Base-by-base conservation (phyloP, 2,797 vertebrate genomes). In the Phoxinus dragarum region DNA sequence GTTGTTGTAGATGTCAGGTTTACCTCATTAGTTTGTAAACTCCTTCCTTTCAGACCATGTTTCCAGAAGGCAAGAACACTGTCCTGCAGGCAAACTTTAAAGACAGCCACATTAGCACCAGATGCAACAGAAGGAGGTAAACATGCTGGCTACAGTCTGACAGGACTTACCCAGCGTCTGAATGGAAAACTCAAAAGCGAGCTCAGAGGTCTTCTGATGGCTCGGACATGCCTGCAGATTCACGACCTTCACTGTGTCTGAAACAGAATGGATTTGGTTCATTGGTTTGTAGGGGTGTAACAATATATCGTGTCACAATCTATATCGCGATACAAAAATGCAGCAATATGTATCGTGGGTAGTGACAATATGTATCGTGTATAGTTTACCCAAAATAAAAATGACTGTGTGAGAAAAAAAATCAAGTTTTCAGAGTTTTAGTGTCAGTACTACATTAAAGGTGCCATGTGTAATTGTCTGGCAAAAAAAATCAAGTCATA, bases 51-150 rank as follows among this genome's bases (percentile, higher is more conserved):
- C 87, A 96, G 94, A 6, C 95, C 95, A 0, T 96, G 95, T 80
- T 91, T 94, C 95, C 95, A 96, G 89, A 96, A 96, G 27, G 93
- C 95, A 82, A 96, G 92, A 72, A 95, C 93, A 0, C 95, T 96
- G 88, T 96, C 95, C 91, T 96, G 95, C 71, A 96, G 90, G 84
- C 95, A 96, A 67, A 96, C 95, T 96, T 87, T 3, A 74, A 31
- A 49, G n/a, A 67, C 44, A 79, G 76, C 1, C 73, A 56, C 10
- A 61, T 69, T 47, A 74, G 0, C 61, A 68, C 14, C 59, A 74
- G 34, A 74, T 66, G 23, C n/a, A n/a, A 7, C 68, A 61, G 6
- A 72, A 82, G 44, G 12, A 71, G 14, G 14, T 49, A 31, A 40
- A 82, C 23, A n/a, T 11, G 44, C 54, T 52, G 54, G 11, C n/a